phyloP scores from a whole-genome alignment of 2,888 invertebrate species.

The Cephalotes varians region DNA sequence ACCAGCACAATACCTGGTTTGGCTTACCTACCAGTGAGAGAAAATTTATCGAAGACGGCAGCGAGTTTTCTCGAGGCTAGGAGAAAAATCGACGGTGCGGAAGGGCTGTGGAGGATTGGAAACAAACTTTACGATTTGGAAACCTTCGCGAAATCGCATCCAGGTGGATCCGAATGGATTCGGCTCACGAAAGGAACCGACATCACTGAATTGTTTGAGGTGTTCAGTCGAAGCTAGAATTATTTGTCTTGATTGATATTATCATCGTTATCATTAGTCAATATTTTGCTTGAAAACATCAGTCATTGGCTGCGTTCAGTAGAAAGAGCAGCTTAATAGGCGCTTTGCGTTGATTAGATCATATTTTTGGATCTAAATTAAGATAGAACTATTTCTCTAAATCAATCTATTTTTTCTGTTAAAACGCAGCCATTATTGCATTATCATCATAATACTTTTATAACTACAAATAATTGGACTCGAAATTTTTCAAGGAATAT shows the following conservation, averaged over 20 bases:
- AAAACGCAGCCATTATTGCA: no score
- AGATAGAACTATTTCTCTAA: no score
- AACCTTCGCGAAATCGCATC: conserved; percentile 92
- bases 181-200: conserved; percentile 91
- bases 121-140: conserved; percentile 94
- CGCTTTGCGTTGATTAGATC: no score
- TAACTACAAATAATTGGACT: no score
- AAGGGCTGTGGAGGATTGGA: conserved; percentile 92
- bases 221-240: conserved; percentile 51
- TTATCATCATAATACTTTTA: neutral
- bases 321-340: no score
- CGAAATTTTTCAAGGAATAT: neutral
- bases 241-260: neutral
- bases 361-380: no score
- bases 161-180: conserved; percentile 94
- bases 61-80: conserved; percentile 89
- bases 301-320: no score
- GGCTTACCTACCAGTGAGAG: conserved; percentile 86
- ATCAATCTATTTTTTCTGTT: no score
- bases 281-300: neutral
- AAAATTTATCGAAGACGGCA: conserved; percentile 85
- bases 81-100: conserved; percentile 90
- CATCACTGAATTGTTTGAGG: conserved; percentile 93
- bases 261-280: neutral
- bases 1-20: conserved; percentile 87